A percentile compares a stretch with the other conserved stretches of the same genome.
phyloP scores from a whole-genome alignment of 2,797 vertebrate genomes.

The Cetoscarus ocellatus region DNA sequence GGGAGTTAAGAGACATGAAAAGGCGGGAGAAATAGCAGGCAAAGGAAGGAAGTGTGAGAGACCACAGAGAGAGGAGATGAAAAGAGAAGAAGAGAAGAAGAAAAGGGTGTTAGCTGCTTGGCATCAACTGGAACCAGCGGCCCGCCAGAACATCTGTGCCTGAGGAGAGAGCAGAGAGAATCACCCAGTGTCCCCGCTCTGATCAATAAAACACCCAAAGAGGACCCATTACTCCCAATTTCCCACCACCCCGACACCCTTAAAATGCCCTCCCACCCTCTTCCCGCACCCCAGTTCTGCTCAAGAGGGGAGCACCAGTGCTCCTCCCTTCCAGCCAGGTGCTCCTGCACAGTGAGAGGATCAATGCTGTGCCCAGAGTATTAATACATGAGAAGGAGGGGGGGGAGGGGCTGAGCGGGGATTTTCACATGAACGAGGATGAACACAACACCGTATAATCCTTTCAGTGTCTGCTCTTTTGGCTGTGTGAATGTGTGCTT shows the following conservation, averaged over 20 bases:
- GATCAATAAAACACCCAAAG: constrained; percentile 36
- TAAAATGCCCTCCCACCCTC: constrained; percentile 44
- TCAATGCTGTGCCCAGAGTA: constrained; percentile 76
- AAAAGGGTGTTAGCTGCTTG: constrained; percentile 60
- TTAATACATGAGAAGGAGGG: constrained; percentile 76
- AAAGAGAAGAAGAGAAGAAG: constrained; percentile 32
- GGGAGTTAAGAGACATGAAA: constrained; percentile 30
- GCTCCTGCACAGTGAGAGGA: constrained; percentile 78
- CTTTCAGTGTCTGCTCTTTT: constrained; percentile 58
- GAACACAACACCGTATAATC: constrained; percentile 60
- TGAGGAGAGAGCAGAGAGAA: constrained; percentile 83
- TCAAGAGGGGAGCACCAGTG: constrained; percentile 50
- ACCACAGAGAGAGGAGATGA: constrained; percentile 37
- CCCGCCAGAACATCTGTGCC: constrained; percentile 53
- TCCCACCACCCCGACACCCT: constrained; percentile 36
- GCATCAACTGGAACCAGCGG: constrained; percentile 17
- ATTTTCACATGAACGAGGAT: constrained; percentile 84
- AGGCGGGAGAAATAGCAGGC: constrained; percentile 37
- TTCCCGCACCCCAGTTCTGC: constrained; percentile 43
- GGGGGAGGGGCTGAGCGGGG: constrained; percentile 75
- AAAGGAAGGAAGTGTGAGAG: constrained; percentile 32
- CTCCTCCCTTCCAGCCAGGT: constrained; percentile 73
- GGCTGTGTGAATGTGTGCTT: constrained; percentile 42
- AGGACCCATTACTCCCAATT: no score
- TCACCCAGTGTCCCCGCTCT: constrained; percentile 58